These are phyloP conservation scores for Proisotoma minuta DNA, from an alignment of 2,888 invertebrate genomes.

Conservation along the genomic window DNA sequence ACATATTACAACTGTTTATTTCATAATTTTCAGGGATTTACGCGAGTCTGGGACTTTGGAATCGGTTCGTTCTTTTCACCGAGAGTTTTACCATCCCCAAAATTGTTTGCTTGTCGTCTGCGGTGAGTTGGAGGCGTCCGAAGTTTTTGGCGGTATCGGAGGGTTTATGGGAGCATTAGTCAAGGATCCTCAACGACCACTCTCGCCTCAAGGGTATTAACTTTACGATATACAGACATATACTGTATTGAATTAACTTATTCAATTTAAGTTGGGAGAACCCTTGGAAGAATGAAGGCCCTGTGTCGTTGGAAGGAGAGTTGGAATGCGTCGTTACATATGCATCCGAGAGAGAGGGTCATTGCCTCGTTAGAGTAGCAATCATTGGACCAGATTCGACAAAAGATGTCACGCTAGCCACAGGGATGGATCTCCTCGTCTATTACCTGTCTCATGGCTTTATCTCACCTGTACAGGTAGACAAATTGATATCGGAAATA, in stretches of 20 bases:
- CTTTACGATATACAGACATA: too few relatives aligned
- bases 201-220: too few relatives aligned
- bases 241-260: too few relatives aligned
- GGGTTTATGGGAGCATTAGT: too few relatives aligned
- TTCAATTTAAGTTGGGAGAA: too few relatives aligned
- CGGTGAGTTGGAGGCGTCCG: constrained; percentile 21
- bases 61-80: constrained; percentile 23
- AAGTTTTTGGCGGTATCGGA: too few relatives aligned
- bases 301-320: constrained; percentile 1
- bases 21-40: constrained; percentile 3
- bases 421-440: constrained; percentile 21
- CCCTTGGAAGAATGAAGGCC: constrained; percentile 19
- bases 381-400: constrained; percentile 16
- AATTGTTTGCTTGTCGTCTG: constrained; percentile 23
- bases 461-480: not conserved
- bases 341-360: constrained; percentile 6
- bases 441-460: constrained; percentile 20
- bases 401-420: constrained; percentile 7
- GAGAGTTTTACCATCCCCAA: constrained; percentile 23
- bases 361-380: constrained; percentile 20
- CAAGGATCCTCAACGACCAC: constrained; percentile 6
- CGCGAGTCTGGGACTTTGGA: constrained; percentile 18
- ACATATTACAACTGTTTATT: too few relatives aligned
- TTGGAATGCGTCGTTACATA: not conserved
- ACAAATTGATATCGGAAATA: too few relatives aligned